These are phyloP conservation scores for Probosciger aterrimus DNA, from an alignment of 2,113 vertebrate species.

Conservation along the genomic window DNA sequence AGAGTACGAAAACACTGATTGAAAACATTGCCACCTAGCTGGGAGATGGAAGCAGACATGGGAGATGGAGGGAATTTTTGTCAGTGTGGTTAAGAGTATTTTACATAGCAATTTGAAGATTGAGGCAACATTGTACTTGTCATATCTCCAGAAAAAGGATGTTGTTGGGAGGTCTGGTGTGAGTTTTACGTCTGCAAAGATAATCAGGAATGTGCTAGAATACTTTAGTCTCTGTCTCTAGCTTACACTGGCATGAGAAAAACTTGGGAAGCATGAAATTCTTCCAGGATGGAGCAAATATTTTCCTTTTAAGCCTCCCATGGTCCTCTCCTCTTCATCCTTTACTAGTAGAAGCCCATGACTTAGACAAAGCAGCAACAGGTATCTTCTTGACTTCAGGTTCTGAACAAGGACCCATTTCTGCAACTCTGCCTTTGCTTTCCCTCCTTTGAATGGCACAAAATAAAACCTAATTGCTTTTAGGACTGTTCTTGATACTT, in stretches of 20 bases:
- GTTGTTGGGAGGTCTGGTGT: not conserved
- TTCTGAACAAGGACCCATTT: not conserved
- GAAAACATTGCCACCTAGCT: not conserved
- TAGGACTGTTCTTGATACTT: not conserved
- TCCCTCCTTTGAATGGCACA: not conserved
- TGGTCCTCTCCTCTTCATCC: not conserved
- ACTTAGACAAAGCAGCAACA: not conserved
- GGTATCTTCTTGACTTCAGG: not conserved
- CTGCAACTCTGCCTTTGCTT: not conserved
- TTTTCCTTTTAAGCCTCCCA: not conserved
- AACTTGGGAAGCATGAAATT: not conserved
- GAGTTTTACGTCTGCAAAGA: not conserved
- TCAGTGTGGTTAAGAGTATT: not conserved
- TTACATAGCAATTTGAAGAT: not conserved
- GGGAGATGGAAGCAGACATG: not conserved
- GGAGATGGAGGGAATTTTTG: not conserved
- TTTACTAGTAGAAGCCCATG: not conserved
- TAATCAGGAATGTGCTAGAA: not conserved
- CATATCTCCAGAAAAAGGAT: not conserved
- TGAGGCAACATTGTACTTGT: not conserved
- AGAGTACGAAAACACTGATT: not conserved
- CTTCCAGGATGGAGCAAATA: not conserved
- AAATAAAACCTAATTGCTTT: not conserved
- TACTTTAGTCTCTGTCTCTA: not conserved
- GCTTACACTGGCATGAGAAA: not conserved